Percentiles rank a stretch among this genome's conserved stretches.
These are phyloP conservation scores for Sarcophilus harrisii DNA, from an alignment of 2,797 vertebrate species.

Conservation along the genomic window DNA sequence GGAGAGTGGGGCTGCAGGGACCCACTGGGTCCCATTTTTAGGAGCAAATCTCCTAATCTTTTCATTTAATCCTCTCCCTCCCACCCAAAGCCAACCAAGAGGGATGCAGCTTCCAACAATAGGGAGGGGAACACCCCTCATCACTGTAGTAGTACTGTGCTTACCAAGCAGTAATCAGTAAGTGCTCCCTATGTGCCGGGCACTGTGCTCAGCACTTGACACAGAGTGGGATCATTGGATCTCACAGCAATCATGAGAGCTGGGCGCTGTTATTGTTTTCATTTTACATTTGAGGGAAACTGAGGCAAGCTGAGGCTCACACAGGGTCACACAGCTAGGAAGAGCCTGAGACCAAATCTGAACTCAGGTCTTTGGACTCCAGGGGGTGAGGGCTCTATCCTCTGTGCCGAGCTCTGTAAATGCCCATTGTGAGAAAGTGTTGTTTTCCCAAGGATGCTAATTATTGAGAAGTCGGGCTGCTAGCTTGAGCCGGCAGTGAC, in stretches of 20 bases:
- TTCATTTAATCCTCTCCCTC: neutral
- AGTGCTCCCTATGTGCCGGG: neutral
- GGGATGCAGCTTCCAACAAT: neutral
- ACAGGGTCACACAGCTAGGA: neutral
- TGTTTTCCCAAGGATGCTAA: neutral
- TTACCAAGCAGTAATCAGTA: neutral
- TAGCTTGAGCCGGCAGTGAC: neutral
- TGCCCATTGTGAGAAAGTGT: too few relatives aligned
- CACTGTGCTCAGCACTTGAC: neutral
- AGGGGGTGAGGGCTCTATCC: too few relatives aligned
- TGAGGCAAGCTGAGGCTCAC: neutral
- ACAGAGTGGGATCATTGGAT: neutral
- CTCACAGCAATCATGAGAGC: neutral
- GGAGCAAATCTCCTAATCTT: neutral
- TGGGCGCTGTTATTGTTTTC: neutral
- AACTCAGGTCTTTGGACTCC: neutral
- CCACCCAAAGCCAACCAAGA: neutral
- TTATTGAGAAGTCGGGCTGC: too few relatives aligned
- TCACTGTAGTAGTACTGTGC: neutral
- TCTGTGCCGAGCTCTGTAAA: neutral
- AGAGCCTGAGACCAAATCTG: neutral
- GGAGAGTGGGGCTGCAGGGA: neutral
- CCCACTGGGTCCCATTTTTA: neutral
- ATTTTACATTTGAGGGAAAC: neutral
- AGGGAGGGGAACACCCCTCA: neutral